phyloP scores from a whole-genome alignment of 2,888 invertebrate species.

The Lithosia quadra region DNA sequence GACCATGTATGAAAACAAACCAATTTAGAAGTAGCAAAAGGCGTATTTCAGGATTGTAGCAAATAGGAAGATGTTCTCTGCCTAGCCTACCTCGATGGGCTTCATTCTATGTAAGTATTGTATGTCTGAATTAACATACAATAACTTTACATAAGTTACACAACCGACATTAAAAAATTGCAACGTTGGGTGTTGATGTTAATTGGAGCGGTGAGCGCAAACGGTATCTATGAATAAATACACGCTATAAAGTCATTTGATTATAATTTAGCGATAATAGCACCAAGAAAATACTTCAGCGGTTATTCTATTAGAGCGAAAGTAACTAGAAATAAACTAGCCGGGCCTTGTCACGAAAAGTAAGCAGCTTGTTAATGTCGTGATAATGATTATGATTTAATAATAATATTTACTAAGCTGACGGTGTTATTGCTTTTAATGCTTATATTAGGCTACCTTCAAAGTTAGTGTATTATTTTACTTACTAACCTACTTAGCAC shows the following conservation, averaged over 20 bases:
- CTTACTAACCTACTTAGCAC: not conserved
- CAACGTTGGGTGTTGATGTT: constrained; percentile 39
- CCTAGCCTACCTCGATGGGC: no score
- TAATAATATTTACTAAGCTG: not conserved
- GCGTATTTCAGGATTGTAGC: not conserved
- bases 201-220: constrained; percentile 55
- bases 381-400: constrained; percentile 4
- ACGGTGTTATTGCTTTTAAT: not conserved
- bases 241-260: constrained; percentile 23
- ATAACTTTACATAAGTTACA: constrained; percentile 42
- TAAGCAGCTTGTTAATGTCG: constrained; percentile 23
- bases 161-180: constrained; percentile 43
- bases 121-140: constrained; percentile 25
- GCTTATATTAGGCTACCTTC: not conserved
- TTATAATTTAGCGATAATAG: constrained; percentile 12
- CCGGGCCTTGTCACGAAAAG: constrained; percentile 28
- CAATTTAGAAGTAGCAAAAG: not conserved
- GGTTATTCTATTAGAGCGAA: constrained; percentile 3
- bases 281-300: constrained; percentile 4
- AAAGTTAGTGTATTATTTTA: not conserved
- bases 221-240: constrained; percentile 50
- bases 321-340: constrained; percentile 2
- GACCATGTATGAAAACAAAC: not conserved
- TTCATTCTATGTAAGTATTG: not conserved
- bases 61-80: no score